Evolutionary conservation across 2,888 invertebrate species (phyloP).

Genomic region (Amphimallon solstitiale): DNA sequence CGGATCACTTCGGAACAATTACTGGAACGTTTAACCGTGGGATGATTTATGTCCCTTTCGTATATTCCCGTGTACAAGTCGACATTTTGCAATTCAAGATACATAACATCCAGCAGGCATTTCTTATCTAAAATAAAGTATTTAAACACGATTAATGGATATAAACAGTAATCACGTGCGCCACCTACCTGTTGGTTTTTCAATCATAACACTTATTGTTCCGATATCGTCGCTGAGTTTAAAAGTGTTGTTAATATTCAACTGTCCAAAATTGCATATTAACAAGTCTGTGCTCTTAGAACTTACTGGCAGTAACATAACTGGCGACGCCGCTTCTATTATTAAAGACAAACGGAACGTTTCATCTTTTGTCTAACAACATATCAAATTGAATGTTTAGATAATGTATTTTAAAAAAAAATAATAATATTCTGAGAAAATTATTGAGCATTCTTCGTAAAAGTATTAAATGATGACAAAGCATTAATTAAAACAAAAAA

Average conservation of each 20-base stretch:
- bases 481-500: constrained; percentile 45
- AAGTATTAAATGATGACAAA: not conserved
- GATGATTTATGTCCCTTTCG: constrained; percentile 53
- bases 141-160: not conserved
- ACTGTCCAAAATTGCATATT: constrained; percentile 81
- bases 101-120: constrained; percentile 79
- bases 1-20: constrained; percentile 47
- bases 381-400: not conserved
- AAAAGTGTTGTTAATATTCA: constrained; percentile 83
- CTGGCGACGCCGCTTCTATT: constrained; percentile 79
- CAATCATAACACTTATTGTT: constrained; percentile 65
- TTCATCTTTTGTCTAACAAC: constrained; percentile 57
- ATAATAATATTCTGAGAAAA: not conserved
- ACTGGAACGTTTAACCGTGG: constrained; percentile 42
- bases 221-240: constrained; percentile 68
- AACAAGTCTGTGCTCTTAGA: constrained; percentile 81
- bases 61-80: constrained; percentile 75
- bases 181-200: constrained; percentile 58
- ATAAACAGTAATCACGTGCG: not conserved
- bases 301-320: constrained; percentile 87
- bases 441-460: too few species aligned
- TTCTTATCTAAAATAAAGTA: constrained; percentile 55
- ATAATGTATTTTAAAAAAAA: not conserved
- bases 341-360: constrained; percentile 67
- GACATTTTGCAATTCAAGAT: constrained; percentile 79